Evolutionary conservation across 2,888 invertebrate species (phyloP).

Genomic region (Dicroscelio sp.): DNA sequence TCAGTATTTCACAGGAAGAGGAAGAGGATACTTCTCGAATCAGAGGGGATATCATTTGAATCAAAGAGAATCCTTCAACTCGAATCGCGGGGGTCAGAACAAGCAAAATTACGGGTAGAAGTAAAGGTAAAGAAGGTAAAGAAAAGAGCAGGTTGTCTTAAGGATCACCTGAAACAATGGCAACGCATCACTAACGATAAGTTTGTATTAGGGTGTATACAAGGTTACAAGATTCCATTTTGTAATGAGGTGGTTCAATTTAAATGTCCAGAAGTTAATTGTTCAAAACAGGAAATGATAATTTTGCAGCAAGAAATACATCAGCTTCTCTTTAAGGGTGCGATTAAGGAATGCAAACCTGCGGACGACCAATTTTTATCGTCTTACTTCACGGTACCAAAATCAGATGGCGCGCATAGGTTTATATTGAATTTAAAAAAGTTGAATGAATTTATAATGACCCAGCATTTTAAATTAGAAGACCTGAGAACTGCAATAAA

Average conservation of each 20-base stretch:
- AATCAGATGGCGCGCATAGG: constrained; percentile 14
- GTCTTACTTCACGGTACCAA: background rate
- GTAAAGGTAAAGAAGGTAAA: constrained; percentile 54
- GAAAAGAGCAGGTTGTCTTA: constrained; percentile 45
- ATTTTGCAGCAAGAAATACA: background rate
- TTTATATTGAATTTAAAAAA: constrained; percentile 79
- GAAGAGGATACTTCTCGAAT: too few relatives aligned
- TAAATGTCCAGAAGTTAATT: too few relatives aligned
- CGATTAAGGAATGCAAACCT: constrained; percentile 14
- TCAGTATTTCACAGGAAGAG: too few relatives aligned
- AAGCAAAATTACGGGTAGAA: background rate
- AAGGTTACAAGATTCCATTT: background rate
- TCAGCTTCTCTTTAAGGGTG: constrained; percentile 31
- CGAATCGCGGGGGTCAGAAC: background rate
- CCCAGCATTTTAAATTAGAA: constrained; percentile 81
- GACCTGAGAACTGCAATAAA: constrained; percentile 77
- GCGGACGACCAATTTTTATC: constrained; percentile 22
- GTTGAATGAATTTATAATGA: constrained; percentile 54
- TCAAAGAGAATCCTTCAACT: background rate
- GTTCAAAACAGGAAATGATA: background rate
- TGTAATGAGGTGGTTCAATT: too few relatives aligned
- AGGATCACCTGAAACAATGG: constrained; percentile 29
- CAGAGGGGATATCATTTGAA: background rate
- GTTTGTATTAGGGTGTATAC: background rate
- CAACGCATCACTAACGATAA: constrained; percentile 32